Evolutionary conservation across 2,113 vertebrate species (phyloP).

Genomic region (Stigmatopora argus): DNA sequence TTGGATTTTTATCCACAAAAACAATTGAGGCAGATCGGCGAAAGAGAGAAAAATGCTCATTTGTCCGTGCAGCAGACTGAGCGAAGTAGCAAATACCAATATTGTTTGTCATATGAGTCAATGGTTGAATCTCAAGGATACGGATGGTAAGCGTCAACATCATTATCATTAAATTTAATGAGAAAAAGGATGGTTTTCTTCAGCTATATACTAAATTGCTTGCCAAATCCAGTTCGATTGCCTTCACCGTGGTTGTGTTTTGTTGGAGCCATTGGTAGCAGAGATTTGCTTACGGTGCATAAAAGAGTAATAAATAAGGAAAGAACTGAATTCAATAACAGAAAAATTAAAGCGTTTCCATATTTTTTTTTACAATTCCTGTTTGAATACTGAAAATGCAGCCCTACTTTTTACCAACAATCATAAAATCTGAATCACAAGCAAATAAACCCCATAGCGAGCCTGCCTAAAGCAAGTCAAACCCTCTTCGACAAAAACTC

Average conservation of each 20-base stretch:
- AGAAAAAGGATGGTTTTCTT: too few relatives aligned
- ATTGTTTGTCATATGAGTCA: slow-evolving; percentile 9
- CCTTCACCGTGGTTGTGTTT: background rate
- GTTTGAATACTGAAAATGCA: too few relatives aligned
- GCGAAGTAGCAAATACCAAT: slow-evolving; percentile 25
- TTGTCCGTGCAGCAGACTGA: slow-evolving; percentile 26
- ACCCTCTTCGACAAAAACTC: background rate
- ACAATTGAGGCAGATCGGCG: slow-evolving; percentile 1
- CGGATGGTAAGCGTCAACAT: background rate
- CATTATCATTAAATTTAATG: too few relatives aligned
- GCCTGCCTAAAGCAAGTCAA: background rate
- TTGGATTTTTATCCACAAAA: slow-evolving; percentile 23
- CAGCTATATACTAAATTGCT: background rate
- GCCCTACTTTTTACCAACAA: background rate
- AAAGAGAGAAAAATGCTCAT: slow-evolving; percentile 25
- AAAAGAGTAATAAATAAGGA: slow-evolving; percentile 42
- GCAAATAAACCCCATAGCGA: background rate
- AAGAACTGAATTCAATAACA: too few relatives aligned
- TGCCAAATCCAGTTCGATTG: background rate
- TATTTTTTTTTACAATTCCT: background rate
- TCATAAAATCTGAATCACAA: background rate
- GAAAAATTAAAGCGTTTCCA: slow-evolving; percentile 27
- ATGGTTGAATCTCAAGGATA: background rate
- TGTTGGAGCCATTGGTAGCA: slow-evolving; percentile 31
- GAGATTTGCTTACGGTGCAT: slow-evolving; percentile 28